Evolutionary conservation across 1,140 invertebrate genomes (phyloP).

Genomic region (Armadillidium nasatum): DNA sequence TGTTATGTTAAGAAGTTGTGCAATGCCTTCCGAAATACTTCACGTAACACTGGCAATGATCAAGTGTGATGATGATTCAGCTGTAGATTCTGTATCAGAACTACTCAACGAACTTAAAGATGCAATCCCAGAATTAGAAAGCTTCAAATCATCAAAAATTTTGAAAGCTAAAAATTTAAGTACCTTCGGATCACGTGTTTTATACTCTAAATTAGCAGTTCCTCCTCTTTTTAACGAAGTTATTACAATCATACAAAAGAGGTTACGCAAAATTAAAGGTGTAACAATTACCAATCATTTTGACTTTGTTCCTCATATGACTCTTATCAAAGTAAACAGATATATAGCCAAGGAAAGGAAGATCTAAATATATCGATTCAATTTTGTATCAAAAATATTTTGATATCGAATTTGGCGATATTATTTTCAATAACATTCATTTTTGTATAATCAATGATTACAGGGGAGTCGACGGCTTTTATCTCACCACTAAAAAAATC

Average conservation of each 20-base stretch:
- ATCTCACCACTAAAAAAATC: conserved; percentile 37
- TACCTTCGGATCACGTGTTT: conserved; percentile 44
- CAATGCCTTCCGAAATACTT: conserved; percentile 39
- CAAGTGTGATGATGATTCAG: conserved; percentile 22
- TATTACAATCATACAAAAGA: conserved; percentile 28
- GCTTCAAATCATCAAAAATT: neutral
- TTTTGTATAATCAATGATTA: conserved; percentile 43
- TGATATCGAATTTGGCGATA: conserved; percentile 36
- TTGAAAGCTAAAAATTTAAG: conserved; percentile 31
- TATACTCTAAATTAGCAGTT: conserved; percentile 38
- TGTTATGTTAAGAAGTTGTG: conserved; percentile 39
- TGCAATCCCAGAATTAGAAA: neutral
- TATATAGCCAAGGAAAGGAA: conserved; percentile 37
- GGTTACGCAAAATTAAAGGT: conserved; percentile 21
- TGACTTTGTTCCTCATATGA: conserved; percentile 45
- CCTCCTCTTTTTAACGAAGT: conserved; percentile 27
- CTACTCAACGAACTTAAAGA: conserved; percentile 28
- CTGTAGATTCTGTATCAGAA: conserved; percentile 28
- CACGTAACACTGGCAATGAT: conserved; percentile 45
- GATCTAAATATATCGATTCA: conserved; percentile 44
- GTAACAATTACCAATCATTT: conserved; percentile 43
- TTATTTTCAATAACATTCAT: conserved; percentile 41
- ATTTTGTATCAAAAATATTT: conserved; percentile 38
- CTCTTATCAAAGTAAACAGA: conserved; percentile 42
- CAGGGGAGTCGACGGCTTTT: conserved; percentile 42